phyloP scores from a whole-genome alignment of 2,797 vertebrate genomes.

The Crypturellus tataupa region DNA sequence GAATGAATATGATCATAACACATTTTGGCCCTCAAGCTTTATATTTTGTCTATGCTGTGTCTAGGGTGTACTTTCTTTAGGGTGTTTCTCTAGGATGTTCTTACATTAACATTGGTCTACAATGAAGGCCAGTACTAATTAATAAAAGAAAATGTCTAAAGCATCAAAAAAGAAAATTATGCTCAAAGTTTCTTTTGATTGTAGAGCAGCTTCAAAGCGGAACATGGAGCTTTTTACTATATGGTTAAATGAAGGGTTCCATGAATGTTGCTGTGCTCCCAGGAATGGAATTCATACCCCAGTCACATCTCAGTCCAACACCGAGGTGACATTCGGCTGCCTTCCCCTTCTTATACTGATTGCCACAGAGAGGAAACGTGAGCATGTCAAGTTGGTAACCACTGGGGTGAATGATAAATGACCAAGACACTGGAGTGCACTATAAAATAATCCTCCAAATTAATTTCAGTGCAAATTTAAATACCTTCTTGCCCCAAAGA shows the following conservation, averaged over 20 bases:
- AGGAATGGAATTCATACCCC: neutral
- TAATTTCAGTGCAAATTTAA: neutral
- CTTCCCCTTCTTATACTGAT: neutral
- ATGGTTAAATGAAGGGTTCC: neutral
- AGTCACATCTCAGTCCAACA: accelerated
- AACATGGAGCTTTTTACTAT: neutral
- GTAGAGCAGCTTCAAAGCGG: neutral
- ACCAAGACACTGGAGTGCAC: neutral
- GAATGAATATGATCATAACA: neutral
- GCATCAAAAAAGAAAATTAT: neutral
- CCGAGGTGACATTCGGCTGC: neutral
- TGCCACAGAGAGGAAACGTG: neutral
- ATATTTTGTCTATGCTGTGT: neutral
- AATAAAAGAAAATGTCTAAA: neutral
- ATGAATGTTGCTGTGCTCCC: neutral
- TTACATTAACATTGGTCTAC: neutral
- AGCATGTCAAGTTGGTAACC: neutral
- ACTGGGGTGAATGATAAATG: neutral
- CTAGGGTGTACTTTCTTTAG: neutral
- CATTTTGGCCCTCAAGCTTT: neutral
- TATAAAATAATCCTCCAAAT: neutral
- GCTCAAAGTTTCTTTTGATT: neutral
- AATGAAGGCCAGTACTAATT: neutral
- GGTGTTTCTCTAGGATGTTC: no score
- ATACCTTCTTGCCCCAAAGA: neutral